Evolutionary conservation across 2,888 invertebrate genomes (phyloP), one percentile per base, ranked within the genome.

Genomic region (Apeira syringaria): DNA sequence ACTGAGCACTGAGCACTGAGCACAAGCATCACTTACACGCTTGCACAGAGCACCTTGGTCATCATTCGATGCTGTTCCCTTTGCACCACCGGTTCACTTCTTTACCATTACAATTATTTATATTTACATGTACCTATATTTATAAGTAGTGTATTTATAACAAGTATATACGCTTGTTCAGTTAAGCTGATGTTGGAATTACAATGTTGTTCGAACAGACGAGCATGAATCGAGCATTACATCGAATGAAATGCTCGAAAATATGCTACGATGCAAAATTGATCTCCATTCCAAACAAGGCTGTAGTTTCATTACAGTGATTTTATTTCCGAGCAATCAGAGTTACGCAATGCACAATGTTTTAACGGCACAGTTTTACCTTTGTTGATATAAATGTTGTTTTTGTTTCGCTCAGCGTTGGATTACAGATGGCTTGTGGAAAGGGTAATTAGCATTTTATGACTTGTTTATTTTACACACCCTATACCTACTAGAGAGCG

Each of bases 361-460:
- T 50, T 33, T 27, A 27, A 36, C 27, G 58, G 54, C 54, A 59
- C 61, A 59, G 39, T 65, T 64, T 62, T 50, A 47, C 44, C 42
- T 56, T 49, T 54, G 39, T 52, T 52, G 45, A 49, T 60, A 52
- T 56, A 53, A 44, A 59, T 65, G 37, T 61, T 55, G 56, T 80
- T 81, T 84, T 80, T 85, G 74, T 85, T 84, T 77, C 74, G 84
- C 85, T 66, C 74, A 71, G 73, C 86, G 71, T 80, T 74, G 88
- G 87, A 89, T 85, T 80, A 80, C 81, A 89, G 88, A 80, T 84
- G 75, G 83, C 86, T 77, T 66, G 44, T 54, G 75, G 79, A 80
- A 71, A 69, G 59, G 85, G 88, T 87, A 87, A 88, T 69, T 48
- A 30, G 7, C 20, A 48, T 35, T 47, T 44, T 38, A 38, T 44